Evolutionary conservation across 2,888 invertebrate species (phyloP), one percentile per base, ranked within the genome.

Genomic region (Polyommatus icarus): DNA sequence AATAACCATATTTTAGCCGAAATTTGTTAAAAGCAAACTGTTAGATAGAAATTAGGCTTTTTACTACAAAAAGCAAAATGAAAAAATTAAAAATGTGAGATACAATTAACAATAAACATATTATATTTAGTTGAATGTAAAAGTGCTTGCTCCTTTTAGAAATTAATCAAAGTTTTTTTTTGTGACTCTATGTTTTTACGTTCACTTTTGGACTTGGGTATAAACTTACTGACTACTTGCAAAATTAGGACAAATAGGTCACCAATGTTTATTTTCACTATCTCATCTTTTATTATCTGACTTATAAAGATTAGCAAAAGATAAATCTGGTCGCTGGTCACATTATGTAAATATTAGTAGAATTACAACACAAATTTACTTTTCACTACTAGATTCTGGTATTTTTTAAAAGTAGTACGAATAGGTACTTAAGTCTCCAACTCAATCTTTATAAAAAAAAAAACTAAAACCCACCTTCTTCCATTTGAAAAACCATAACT

Each of bases 221-320:
- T 8, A 59, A 59, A 10, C 59, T 57, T 57, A n/a, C 57, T n/a
- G 10, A 3, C 7, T 24, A 54, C 18, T 54, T 4, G 54, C 54
- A 54, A 54, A 54, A 54, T 54, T 54, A 54, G 54, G 18, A 54
- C 54, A 54, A 4, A 54, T 61, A 12, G 24, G 61, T 24, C 24
- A 24, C 24, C 24, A 61, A 12, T 12, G 61, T 61, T 61, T 20
- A 24, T 61, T 4, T 61, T 24, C 24, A 61, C 24, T 10, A 61
- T 61, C 61, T 61, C 61, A 20, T 61, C 20, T 61, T 54, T 54
- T 54, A 18, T 54, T 61, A 61, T 20, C 24, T 61, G 61, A 61
- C 61, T 20, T 61, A 12, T 61, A 20, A 61, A 12, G 12, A 61
- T 61, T 61, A 24, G 61, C 10, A 10, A 61, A 61, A 61, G 24